These are phyloP conservation scores for Plebejus anna DNA, from an alignment of 2,888 invertebrate species.

Conservation along the genomic window DNA sequence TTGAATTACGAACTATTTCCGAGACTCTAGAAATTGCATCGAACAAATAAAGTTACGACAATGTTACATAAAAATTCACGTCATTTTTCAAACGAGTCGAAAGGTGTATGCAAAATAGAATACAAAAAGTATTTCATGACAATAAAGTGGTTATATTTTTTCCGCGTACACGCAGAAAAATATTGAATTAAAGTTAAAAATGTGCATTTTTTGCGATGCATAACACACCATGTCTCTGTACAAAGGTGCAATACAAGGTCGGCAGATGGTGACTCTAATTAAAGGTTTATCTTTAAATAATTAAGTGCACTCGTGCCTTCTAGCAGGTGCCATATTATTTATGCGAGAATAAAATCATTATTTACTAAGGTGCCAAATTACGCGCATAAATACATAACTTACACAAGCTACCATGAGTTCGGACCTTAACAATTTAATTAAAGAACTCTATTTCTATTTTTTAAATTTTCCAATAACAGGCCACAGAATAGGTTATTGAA, in stretches of 20 bases:
- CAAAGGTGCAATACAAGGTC: constrained; percentile 75
- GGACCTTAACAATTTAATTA: neutral
- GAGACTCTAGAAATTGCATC: neutral
- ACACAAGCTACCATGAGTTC: neutral
- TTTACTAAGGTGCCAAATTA: constrained; percentile 71
- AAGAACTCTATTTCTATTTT: constrained; percentile 38
- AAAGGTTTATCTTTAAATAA: constrained; percentile 78
- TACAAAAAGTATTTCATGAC: constrained; percentile 51
- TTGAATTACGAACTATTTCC: neutral
- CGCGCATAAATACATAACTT: constrained; percentile 47
- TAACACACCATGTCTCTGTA: constrained; percentile 64
- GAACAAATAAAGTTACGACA: neutral
- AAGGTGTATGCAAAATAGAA: constrained; percentile 45
- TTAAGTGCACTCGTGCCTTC: constrained; percentile 61
- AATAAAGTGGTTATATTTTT: constrained; percentile 48
- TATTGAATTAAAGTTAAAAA: constrained; percentile 52
- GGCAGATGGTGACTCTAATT: constrained; percentile 73
- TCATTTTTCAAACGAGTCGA: constrained; percentile 5
- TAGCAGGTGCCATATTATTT: constrained; percentile 65
- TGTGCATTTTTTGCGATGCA: constrained; percentile 69
- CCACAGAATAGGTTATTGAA: neutral
- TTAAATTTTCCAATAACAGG: constrained; percentile 34
- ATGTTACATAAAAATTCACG: constrained; percentile 9
- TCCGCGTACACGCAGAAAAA: constrained; percentile 44
- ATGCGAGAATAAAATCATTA: constrained; percentile 72